Conservation (phyloP, 2,888 invertebrate species). For the Chydorus sphaericus region DNA sequence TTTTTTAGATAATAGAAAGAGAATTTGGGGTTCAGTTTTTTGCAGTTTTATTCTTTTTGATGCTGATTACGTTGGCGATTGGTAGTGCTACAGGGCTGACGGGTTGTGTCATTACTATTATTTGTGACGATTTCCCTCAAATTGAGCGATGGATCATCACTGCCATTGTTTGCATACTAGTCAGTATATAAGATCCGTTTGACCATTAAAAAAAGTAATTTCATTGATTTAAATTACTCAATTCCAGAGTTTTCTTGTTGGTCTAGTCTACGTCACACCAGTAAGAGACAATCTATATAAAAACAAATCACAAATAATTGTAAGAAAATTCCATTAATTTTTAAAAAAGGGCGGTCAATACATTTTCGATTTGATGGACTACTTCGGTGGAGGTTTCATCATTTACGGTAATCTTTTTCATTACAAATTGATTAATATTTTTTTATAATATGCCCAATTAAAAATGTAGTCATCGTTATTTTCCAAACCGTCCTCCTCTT, state of each 20-base stretch:
- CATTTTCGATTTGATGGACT: slow-evolving; percentile 52
- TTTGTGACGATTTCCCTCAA: slow-evolving; percentile 50
- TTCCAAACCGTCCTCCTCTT: slow-evolving; percentile 39
- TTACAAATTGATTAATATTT: no score
- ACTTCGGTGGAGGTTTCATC: slow-evolving; percentile 44
- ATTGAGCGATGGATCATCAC: slow-evolving; percentile 45
- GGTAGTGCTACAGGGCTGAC: slow-evolving; percentile 59
- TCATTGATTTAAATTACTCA: no score
- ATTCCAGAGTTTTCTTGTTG: slow-evolving; percentile 47
- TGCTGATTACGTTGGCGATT: slow-evolving; percentile 62
- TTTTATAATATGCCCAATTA: neutral
- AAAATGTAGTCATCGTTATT: slow-evolving; percentile 40
- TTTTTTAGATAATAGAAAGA: neutral
- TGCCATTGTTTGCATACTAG: slow-evolving; percentile 30
- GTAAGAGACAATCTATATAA: slow-evolving; percentile 29
- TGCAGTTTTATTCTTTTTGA: slow-evolving; percentile 62
- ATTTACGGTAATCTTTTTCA: slow-evolving; percentile 39
- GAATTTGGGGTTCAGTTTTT: slow-evolving; percentile 39
- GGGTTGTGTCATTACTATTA: slow-evolving; percentile 48
- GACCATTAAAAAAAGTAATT: no score
- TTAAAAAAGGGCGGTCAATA: slow-evolving; percentile 51
- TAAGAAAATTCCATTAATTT: neutral
- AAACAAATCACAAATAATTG: slow-evolving; percentile 16
- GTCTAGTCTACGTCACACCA: slow-evolving; percentile 58
- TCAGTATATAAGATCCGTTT: slow-evolving; percentile 20